These are phyloP conservation scores for Drosophila picticornis DNA, from an alignment of 2,888 invertebrate genomes.

Conservation along the genomic window DNA sequence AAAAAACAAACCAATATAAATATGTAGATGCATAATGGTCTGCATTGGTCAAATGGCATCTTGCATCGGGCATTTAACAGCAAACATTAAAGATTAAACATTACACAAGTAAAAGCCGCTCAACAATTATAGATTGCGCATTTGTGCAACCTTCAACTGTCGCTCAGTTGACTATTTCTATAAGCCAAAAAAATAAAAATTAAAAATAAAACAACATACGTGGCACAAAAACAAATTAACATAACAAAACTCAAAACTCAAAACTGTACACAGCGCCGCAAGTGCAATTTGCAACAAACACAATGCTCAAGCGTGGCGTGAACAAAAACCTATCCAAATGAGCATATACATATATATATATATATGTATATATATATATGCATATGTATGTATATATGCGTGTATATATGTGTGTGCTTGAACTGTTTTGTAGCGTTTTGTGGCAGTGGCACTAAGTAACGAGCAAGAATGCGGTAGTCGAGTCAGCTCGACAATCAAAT, in stretches of 20 bases:
- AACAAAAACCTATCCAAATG: slow-evolving; percentile 48
- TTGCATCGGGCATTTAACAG: slow-evolving; percentile 3
- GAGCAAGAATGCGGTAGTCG: slow-evolving; percentile 1
- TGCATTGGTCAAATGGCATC: slow-evolving; percentile 27
- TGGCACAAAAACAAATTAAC: slow-evolving; percentile 64
- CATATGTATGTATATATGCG: not conserved
- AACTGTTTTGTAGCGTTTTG: slow-evolving; percentile 35
- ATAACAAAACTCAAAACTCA: slow-evolving; percentile 57
- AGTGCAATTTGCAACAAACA: slow-evolving; percentile 77
- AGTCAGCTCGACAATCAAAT: not conserved
- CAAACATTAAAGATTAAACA: slow-evolving; percentile 35
- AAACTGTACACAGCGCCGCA: slow-evolving; percentile 58
- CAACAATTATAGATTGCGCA: slow-evolving; percentile 53
- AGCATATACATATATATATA: not conserved
- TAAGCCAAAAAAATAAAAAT: slow-evolving; percentile 15
- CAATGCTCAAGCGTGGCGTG: slow-evolving; percentile 51
- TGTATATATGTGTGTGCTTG: not conserved
- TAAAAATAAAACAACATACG: slow-evolving; percentile 2
- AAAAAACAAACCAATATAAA: too few species aligned
- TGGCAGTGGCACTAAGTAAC: slow-evolving; percentile 36
- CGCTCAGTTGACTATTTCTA: slow-evolving; percentile 57
- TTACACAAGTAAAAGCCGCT: slow-evolving; percentile 47
- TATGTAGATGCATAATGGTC: slow-evolving; percentile 2
- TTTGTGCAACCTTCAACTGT: slow-evolving; percentile 73
- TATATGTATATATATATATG: not conserved